These are phyloP conservation scores for Pangasius macronema DNA, from an alignment of 2,797 vertebrate species.

Conservation along the genomic window DNA sequence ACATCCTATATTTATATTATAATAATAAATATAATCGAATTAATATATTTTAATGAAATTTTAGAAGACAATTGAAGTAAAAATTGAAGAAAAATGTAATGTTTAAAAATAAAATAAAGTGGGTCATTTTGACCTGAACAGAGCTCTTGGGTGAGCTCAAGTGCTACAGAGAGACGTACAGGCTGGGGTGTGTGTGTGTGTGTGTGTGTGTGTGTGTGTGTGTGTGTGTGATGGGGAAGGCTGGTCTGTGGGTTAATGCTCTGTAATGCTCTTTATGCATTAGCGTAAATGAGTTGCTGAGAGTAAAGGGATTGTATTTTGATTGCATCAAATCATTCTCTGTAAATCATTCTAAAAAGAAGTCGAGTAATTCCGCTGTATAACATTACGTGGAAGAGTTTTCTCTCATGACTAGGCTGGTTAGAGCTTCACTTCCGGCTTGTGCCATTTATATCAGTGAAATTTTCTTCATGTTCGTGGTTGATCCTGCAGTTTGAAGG, in stretches of 20 bases:
- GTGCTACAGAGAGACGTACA: conserved; percentile 15
- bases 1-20: no score
- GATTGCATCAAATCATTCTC: background rate
- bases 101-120: background rate
- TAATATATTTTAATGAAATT: background rate
- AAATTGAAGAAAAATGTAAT: background rate
- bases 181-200: background rate
- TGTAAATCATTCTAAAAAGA: background rate
- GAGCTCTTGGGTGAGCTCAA: background rate
- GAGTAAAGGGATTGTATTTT: background rate
- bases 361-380: background rate
- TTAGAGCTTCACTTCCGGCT: background rate
- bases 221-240: background rate
- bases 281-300: background rate
- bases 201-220: conserved; percentile 46
- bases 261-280: background rate
- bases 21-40: background rate
- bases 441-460: background rate
- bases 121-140: background rate
- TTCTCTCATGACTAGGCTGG: background rate
- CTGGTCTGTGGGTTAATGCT: conserved; percentile 5
- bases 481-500: background rate
- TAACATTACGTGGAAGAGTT: background rate
- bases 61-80: background rate
- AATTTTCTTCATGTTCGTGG: background rate